Evolutionary conservation across 2,113 vertebrate species (phyloP).

Genomic region (Trematomus loennbergii): DNA sequence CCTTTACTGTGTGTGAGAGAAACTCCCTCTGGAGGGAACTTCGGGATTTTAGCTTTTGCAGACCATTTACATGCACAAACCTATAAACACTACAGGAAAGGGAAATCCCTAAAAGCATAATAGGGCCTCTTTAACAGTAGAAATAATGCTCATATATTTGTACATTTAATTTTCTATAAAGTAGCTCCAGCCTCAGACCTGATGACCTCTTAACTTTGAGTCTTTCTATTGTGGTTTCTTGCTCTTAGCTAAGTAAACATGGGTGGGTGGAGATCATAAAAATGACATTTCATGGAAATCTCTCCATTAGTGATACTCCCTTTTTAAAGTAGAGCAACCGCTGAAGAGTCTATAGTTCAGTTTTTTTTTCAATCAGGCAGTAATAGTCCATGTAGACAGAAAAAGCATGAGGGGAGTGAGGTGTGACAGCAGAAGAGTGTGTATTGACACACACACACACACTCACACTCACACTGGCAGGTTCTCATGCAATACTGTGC

Average conservation of each 20-base stretch:
- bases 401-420: not conserved
- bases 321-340: constrained; percentile 9
- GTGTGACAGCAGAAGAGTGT: constrained; percentile 32
- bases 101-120: too few relatives aligned
- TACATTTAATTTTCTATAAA: constrained; percentile 7
- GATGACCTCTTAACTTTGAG: constrained; percentile 35
- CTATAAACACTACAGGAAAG: too few relatives aligned
- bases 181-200: constrained; percentile 20
- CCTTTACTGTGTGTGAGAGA: too few relatives aligned
- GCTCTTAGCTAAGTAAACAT: constrained; percentile 47
- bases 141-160: not conserved
- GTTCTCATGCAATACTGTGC: constrained; percentile 31
- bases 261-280: constrained; percentile 20
- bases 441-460: constrained; percentile 42
- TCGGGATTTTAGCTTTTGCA: too few relatives aligned
- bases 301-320: not conserved
- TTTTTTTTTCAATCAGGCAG: constrained; percentile 25
- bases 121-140: too few relatives aligned
- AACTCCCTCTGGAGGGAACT: too few relatives aligned
- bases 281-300: constrained; percentile 38
- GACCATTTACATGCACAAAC: too few relatives aligned
- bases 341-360: constrained; percentile 18
- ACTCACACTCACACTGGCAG: constrained; percentile 44
- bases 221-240: constrained; percentile 28
- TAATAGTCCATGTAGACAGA: constrained; percentile 3